These are phyloP conservation scores for Plecotus auritus DNA, from an alignment of 2,113 vertebrate genomes.

Conservation along the genomic window DNA sequence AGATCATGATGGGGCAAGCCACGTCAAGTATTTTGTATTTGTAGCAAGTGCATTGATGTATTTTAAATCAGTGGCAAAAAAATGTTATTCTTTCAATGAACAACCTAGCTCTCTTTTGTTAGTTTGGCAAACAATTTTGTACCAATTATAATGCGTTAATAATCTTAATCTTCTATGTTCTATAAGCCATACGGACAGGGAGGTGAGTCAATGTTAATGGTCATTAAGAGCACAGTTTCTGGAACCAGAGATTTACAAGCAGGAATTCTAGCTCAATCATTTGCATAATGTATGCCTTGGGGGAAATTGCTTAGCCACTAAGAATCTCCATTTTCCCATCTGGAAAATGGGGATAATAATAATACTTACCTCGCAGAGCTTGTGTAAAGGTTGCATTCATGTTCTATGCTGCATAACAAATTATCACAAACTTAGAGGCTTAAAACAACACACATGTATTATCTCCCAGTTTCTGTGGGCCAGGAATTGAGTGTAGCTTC, in stretches of 20 bases:
- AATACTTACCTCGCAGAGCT: background rate
- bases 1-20: background rate
- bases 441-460: background rate
- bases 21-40: background rate
- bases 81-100: background rate
- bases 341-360: background rate
- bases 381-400: background rate
- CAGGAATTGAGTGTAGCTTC: too few species aligned
- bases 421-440: background rate
- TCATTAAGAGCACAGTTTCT: background rate
- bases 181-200: fast-evolving
- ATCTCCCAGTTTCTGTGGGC: background rate
- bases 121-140: background rate
- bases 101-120: background rate
- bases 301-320: background rate
- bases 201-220: background rate
- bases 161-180: background rate
- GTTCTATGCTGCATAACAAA: background rate
- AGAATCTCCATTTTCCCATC: background rate
- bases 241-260: background rate
- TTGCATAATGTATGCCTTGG: background rate
- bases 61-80: background rate
- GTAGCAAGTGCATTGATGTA: background rate
- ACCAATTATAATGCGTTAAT: background rate
- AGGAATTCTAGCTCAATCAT: background rate